Percentiles rank a stretch among this genome's conserved stretches.
Evolutionary conservation across 2,888 invertebrate genomes (phyloP).

Genomic region (Dolomedes plantarius): DNA sequence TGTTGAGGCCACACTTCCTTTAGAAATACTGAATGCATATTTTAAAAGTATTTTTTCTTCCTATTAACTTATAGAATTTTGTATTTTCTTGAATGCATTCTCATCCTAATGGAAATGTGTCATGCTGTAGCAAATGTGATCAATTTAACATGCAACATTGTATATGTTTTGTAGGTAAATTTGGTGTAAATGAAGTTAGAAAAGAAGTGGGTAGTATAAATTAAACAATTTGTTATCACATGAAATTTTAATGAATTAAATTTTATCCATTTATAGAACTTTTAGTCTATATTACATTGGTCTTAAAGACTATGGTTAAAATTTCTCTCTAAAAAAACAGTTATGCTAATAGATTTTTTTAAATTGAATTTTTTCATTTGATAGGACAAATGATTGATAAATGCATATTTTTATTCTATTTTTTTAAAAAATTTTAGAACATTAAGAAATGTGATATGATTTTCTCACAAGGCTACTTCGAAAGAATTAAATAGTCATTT

Average conservation of each 20-base stretch:
- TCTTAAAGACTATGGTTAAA: too few species aligned
- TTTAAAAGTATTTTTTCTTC: slow-evolving; percentile 13
- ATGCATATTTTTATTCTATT: too few species aligned
- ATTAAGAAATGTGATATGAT: background rate
- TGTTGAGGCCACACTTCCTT: slow-evolving; percentile 39
- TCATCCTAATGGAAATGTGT: background rate
- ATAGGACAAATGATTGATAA: too few species aligned
- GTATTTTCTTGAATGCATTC: background rate
- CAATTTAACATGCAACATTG: slow-evolving; percentile 18
- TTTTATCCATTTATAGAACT: too few species aligned
- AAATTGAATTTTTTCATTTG: too few species aligned
- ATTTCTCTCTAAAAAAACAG: too few species aligned
- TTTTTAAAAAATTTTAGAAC: background rate
- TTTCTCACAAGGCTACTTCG: too few species aligned
- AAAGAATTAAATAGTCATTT: too few species aligned
- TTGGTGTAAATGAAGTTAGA: slow-evolving; percentile 3
- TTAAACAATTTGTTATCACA: background rate
- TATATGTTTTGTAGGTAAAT: slow-evolving; percentile 28
- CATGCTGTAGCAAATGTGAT: slow-evolving; percentile 18
- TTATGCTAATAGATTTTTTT: too few species aligned
- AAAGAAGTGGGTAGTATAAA: slow-evolving; percentile 16
- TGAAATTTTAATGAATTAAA: too few species aligned
- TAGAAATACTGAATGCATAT: slow-evolving; percentile 8
- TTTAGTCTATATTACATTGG: too few species aligned
- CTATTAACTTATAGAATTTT: slow-evolving; percentile 7